Evolutionary conservation across 2,888 invertebrate species (phyloP), one percentile per base, ranked within the genome.

Genomic region (Arge pagana): DNA sequence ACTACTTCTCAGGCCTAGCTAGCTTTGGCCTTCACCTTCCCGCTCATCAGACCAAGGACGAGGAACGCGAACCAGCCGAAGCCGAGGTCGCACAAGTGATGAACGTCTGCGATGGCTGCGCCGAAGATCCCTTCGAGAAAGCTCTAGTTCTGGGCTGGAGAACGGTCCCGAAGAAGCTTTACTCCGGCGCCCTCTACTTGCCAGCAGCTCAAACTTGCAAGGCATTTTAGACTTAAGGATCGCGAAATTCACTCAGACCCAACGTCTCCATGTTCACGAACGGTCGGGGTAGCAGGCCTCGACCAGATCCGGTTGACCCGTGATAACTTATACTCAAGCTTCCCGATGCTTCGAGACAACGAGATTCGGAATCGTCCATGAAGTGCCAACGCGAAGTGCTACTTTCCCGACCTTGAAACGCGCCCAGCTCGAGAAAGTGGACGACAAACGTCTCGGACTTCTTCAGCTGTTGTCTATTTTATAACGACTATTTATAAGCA

Each of bases 21-120:
- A 87, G 85, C 50, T 87, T 87, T 30, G 88, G 88, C 0, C 82
- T 86, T 5, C 85, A 85, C 56, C 71, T 82, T 39, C 82, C 83
- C 1, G 79, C 84, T 49, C 58, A 58, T n/a, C 13, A 13, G 4
- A 49, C 57, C 0, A 78, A 83, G 76, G 81, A 81, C 42, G 87
- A 89, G 54, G 90, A 89, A 64, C 80, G 88, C 33, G 91, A 91
- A 64, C 90, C 90, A 0, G 91, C 91, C 0, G 90, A 91, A 71
- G 89, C 87, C 23, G 91, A 91, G 74, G 91, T 91, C 0, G 86
- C 82, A 62, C 88, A 88, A 7, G 89, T 91, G 1, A 87, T 90
- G 87, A 82, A 85, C 60, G 79, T 90, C 2, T 92, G 92, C 74
- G 84, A 86, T 52, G 86, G 85, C 1, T 92, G 91, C 64, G 81